These are phyloP conservation scores for Python bivittatus DNA, from an alignment of 2,113 vertebrate species.

Conservation along the genomic window DNA sequence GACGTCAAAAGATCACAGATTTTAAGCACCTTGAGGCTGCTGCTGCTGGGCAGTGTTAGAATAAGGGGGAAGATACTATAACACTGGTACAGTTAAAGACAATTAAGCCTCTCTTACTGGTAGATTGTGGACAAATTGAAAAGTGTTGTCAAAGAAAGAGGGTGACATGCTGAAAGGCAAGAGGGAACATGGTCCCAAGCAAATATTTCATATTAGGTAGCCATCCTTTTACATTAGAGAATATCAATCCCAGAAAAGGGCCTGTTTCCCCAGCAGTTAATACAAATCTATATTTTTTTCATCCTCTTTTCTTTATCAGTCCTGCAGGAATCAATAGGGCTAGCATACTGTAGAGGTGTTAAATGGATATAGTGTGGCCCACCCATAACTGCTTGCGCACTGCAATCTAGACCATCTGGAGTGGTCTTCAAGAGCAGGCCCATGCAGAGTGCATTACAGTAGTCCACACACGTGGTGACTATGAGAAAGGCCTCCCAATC, in stretches of 20 bases:
- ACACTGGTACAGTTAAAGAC: not conserved
- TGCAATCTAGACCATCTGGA: not conserved
- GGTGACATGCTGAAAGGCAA: not conserved
- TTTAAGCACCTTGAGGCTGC: not conserved
- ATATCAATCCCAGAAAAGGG: not conserved
- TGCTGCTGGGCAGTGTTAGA: not conserved
- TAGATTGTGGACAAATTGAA: not conserved
- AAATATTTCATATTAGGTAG: not conserved
- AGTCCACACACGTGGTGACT: not conserved
- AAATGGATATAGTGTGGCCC: not conserved
- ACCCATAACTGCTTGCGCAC: not conserved
- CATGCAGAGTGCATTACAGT: not conserved
- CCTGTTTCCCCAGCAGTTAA: not conserved
- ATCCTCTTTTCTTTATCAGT: not conserved
- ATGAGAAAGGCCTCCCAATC: not conserved
- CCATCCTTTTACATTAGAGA: not conserved
- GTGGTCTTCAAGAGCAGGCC: not conserved
- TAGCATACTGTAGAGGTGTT: not conserved
- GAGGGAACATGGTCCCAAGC: not conserved
- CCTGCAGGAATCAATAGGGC: not conserved
- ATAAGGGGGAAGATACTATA: not conserved
- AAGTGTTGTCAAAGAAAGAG: not conserved
- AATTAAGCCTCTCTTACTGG: not conserved
- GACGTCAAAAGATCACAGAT: not conserved
- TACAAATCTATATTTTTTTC: not conserved